Evolutionary conservation across 1,140 invertebrate genomes (phyloP), one percentile per base, ranked within the genome.

Genomic region (Calosoma granatense): DNA sequence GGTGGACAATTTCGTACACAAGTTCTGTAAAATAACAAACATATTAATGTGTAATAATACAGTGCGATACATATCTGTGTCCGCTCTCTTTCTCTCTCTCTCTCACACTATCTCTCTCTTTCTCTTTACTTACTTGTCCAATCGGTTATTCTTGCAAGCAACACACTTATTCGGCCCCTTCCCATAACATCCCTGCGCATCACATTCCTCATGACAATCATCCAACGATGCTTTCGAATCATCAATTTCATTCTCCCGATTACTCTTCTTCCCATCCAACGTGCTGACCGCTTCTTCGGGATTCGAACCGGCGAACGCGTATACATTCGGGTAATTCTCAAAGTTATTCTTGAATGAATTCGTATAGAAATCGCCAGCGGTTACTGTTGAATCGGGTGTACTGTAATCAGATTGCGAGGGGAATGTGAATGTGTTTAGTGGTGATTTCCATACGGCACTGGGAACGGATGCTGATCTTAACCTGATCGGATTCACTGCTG

Each of bases 161-260:
- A 90, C 80, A 69, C 88, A 91, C 64, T 90, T 86, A 1, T 81
- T 84, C 0, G 87, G 84, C 59, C 87, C 87, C 65, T 84, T 84
- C 57, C 86, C 88, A 65, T 89, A 91, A 69, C 88, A 91, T 41
- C 88, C 88, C 66, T 86, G 83, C 51, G 80, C 72, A 71, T 89
- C 87, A 71, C 88, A 90, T 71, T 92, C 86, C 36, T 85, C 82
- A 73, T 92, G 87, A 70, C 88, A 92, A 61, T 84, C 80, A 63
- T 87, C 82, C 57, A 86, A 75, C 53, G 87, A 80, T 60, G 79
- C 77, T 64, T 80, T 83, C 61, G 82, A 80, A 1, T 72, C 65
- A 53, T 79, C 76, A 6, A 66, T 61, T 22, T 61, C 61, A 23
- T 70, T 69, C 56, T 72, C 63, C 21, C 65, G 66, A 54, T 70